These are phyloP conservation scores for Ovis canadensis DNA, from an alignment of 2,113 vertebrate genomes.

Conservation along the genomic window DNA sequence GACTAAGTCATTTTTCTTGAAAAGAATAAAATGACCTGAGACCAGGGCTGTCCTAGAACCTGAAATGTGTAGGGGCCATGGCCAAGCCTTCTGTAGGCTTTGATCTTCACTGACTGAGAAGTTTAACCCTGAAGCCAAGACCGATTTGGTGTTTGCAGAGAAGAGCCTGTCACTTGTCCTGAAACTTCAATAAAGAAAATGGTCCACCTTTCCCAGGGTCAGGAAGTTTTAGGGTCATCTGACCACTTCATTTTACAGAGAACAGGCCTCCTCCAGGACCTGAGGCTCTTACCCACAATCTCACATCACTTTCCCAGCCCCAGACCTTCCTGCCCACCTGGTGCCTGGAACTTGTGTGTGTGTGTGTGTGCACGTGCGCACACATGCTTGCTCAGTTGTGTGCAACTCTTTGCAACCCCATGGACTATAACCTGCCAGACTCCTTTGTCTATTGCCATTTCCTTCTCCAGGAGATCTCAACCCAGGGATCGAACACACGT, in stretches of 20 bases:
- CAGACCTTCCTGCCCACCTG: background rate
- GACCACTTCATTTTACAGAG: background rate
- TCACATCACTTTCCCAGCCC: background rate
- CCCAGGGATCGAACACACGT: background rate
- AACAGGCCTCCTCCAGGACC: background rate
- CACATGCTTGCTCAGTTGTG: background rate
- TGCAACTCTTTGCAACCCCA: background rate
- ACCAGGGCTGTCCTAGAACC: background rate
- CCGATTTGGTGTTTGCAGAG: background rate
- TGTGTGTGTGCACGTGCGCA: background rate
- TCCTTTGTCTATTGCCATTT: background rate
- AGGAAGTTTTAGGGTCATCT: background rate
- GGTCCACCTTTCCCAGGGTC: background rate
- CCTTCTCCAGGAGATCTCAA: background rate
- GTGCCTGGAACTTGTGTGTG: background rate
- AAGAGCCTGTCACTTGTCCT: background rate
- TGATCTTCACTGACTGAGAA: background rate
- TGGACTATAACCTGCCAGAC: background rate
- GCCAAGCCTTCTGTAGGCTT: background rate
- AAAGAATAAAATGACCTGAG: background rate
- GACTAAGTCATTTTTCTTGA: background rate
- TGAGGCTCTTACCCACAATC: background rate
- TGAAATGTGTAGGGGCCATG: accelerated
- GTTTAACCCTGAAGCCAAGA: background rate
- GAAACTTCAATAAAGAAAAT: background rate